phyloP scores from a whole-genome alignment of 2,113 vertebrate species.

The Haemorhous mexicanus region DNA sequence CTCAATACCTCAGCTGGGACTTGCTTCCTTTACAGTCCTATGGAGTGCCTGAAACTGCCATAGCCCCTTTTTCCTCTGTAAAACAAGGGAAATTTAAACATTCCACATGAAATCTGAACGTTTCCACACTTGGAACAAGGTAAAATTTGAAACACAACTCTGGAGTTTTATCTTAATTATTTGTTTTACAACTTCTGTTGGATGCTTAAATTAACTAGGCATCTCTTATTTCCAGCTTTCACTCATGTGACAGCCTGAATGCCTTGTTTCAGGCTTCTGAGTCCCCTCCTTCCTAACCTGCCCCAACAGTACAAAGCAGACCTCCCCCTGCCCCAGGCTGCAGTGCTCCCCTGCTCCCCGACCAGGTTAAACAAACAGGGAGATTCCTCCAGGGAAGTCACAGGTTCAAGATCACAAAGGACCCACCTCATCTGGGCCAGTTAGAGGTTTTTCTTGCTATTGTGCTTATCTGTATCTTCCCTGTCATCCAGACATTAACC shows the following conservation, averaged over 20 bases:
- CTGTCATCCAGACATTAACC: constrained; percentile 69
- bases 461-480: constrained; percentile 65
- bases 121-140: not conserved
- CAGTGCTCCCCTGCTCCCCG: not conserved
- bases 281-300: not conserved
- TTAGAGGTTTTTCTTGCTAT: constrained; percentile 23
- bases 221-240: not conserved
- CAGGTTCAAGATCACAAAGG: constrained; percentile 57
- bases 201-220: not conserved
- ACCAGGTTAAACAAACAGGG: constrained; percentile 42
- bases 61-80: not conserved
- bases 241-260: not conserved
- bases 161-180: not conserved
- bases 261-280: not conserved
- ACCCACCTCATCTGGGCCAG: not conserved
- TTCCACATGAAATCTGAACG: not conserved
- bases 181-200: not conserved
- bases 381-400: constrained; percentile 46
- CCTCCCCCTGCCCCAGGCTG: not conserved
- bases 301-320: not conserved
- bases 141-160: not conserved
- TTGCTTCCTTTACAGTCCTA: not conserved
- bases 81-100: not conserved
- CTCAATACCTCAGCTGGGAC: not conserved
- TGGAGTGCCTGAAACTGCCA: not conserved